phyloP scores from a whole-genome alignment of 1,140 invertebrate genomes.

The Neodiprion fabricii region DNA sequence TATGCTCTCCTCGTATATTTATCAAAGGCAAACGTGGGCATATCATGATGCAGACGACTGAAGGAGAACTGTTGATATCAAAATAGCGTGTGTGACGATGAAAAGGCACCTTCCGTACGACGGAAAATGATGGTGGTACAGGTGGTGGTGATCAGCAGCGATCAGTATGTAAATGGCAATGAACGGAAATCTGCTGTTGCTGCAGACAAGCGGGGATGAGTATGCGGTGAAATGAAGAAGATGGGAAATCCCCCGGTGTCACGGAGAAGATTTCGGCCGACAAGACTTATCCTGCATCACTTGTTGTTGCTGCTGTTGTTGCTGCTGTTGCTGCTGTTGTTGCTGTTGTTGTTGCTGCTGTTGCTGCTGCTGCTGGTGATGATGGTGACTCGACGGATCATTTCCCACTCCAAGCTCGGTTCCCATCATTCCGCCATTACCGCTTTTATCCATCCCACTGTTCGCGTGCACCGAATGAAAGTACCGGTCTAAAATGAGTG shows the following conservation, averaged over 20 bases:
- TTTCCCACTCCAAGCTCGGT: constrained; percentile 44
- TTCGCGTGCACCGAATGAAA: constrained; percentile 60
- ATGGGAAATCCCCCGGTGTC: constrained; percentile 49
- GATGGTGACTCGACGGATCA: constrained; percentile 53
- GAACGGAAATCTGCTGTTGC: too few relatives aligned
- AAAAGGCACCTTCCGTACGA: too few relatives aligned
- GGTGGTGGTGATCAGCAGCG: too few relatives aligned
- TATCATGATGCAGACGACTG: too few relatives aligned
- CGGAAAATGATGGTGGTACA: too few relatives aligned
- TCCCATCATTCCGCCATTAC: constrained; percentile 51
- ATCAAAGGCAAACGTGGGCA: too few relatives aligned
- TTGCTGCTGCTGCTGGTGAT: constrained; percentile 39
- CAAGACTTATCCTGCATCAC: constrained; percentile 58
- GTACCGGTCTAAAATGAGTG: constrained; percentile 54
- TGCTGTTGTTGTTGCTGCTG: constrained; percentile 28
- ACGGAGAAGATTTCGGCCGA: constrained; percentile 59
- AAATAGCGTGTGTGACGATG: too few relatives aligned
- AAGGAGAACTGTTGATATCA: too few relatives aligned
- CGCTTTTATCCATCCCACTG: constrained; percentile 56
- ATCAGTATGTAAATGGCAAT: too few relatives aligned
- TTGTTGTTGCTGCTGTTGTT: constrained; percentile 50
- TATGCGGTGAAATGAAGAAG: neutral
- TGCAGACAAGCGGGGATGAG: too few relatives aligned
- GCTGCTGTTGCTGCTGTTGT: constrained; percentile 37
- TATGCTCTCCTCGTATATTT: too few relatives aligned